Conservation (phyloP, 2,797 vertebrate species). For the Gallinago stenura region DNA sequence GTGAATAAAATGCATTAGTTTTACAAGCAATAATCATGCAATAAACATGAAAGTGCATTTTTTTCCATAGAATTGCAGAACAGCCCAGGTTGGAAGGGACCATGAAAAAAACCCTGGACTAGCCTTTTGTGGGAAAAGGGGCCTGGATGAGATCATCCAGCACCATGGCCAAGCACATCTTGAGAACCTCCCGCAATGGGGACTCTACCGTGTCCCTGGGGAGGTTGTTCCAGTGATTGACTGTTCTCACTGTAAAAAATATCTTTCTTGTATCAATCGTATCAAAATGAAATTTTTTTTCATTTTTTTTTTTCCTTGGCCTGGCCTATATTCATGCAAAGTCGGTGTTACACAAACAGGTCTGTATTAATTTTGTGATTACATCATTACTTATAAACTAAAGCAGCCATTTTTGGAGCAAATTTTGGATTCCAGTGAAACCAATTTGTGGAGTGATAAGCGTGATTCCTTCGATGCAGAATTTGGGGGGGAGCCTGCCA, state of each 20-base stretch:
- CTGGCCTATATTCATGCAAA: not conserved
- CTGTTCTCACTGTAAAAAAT: not conserved
- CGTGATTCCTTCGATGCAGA: not conserved
- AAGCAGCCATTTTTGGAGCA: not conserved
- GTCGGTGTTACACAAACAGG: not conserved
- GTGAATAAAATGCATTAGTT: slow-evolving; percentile 24
- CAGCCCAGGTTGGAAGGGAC: not conserved
- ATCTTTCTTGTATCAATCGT: not conserved
- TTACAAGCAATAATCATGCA: slow-evolving; percentile 2
- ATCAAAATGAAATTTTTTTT: not conserved
- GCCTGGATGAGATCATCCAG: not conserved
- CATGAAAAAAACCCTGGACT: not conserved
- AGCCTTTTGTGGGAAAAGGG: not conserved
- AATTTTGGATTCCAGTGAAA: not conserved
- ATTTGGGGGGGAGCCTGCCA: not conserved
- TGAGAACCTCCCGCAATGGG: not conserved
- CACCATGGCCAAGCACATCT: not conserved
- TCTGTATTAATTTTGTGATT: not conserved
- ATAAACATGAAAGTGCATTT: not conserved
- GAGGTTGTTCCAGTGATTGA: not conserved
- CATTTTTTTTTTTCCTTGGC: rapidly evolving
- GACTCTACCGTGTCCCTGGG: not conserved
- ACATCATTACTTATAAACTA: not conserved
- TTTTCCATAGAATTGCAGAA: not conserved
- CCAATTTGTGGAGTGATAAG: not conserved